phyloP scores from a whole-genome alignment of 2,888 invertebrate species.

The Cenopis cana region DNA sequence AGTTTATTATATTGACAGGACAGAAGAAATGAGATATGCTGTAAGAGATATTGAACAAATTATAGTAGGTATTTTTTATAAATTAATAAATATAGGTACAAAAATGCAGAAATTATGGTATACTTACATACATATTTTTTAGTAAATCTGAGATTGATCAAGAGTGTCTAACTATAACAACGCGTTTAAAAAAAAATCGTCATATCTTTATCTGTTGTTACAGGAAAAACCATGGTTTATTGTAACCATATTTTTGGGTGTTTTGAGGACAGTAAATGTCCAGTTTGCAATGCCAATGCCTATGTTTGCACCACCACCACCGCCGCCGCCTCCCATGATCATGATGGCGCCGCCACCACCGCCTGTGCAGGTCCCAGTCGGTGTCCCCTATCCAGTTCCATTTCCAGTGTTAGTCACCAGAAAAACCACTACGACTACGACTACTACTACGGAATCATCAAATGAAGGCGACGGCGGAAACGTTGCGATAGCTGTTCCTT shows the following conservation, averaged over 20 bases:
- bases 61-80: background rate
- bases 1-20: background rate
- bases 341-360: slow-evolving; percentile 45
- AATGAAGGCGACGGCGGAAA: background rate
- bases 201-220: slow-evolving; percentile 31
- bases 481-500: background rate
- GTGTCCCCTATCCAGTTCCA: slow-evolving; percentile 49
- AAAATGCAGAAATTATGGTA: no score
- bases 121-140: background rate
- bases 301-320: slow-evolving; percentile 44
- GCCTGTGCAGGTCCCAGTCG: slow-evolving; percentile 29
- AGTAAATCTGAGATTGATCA: background rate
- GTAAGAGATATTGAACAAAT: background rate
- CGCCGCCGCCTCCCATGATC: slow-evolving; percentile 36
- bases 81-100: background rate
- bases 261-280: slow-evolving; percentile 41
- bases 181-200: background rate
- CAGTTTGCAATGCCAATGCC: slow-evolving; percentile 54
- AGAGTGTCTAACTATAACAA: background rate
- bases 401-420: slow-evolving; percentile 50
- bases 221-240: slow-evolving; percentile 51
- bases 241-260: slow-evolving; percentile 45
- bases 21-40: background rate
- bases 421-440: slow-evolving; percentile 16
- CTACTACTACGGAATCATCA: slow-evolving; percentile 12